Base-by-base conservation (phyloP, 2,113 vertebrate species). In the Nipponia nippon region DNA sequence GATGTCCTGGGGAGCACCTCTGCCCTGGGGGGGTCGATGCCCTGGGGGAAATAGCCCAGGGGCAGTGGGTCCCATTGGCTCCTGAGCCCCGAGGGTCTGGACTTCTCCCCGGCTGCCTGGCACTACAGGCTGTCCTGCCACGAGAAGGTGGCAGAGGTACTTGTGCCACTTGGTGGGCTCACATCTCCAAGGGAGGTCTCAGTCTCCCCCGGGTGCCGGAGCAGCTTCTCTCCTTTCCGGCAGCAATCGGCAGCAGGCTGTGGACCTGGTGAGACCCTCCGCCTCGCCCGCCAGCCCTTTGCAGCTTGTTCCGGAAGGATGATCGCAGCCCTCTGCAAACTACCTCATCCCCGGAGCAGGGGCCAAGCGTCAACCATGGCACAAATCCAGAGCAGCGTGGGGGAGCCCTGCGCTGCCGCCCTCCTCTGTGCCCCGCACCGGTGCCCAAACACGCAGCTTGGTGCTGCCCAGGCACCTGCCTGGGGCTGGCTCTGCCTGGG, bases 361-460 rank as follows among this genome's bases (percentile, higher is more conserved):
- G 87, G 84, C 95, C 95, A 96, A 85, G 88, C 2, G 8, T 53
- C 87, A 38, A 19, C 71, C 38, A 0, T 34, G 94, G 94, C 73
- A 1, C 56, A 10, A 85, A 38, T 38, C 89, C 91, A 93, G 87
- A 65, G 49, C 44, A 22, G 38, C 77, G 49, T 8, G 0, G 56
- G 21, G 66, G 44, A 67, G 49, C 70, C 66, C 87, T 47, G 81
- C 4, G 10, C 80, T 38, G 27, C 66, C 3, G 1, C 50, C 30
- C 30, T 40, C 6, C 80, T 73, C 89, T 21, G 58, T 1, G 5
- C 30, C 50, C 18, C 6, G 0, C 1, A 0, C 36, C 0, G 0
- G 10, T 17, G 19, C 59, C 62, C 59, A 23, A 47, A n/a, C 2
- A 1, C 1, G 1, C 0, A 1, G 32, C 52, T 83, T 2, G 0